Percentiles rank a stretch among this genome's conserved stretches.
phyloP scores from a whole-genome alignment of 1,140 invertebrate species.

The Hypsibius dujardini region DNA sequence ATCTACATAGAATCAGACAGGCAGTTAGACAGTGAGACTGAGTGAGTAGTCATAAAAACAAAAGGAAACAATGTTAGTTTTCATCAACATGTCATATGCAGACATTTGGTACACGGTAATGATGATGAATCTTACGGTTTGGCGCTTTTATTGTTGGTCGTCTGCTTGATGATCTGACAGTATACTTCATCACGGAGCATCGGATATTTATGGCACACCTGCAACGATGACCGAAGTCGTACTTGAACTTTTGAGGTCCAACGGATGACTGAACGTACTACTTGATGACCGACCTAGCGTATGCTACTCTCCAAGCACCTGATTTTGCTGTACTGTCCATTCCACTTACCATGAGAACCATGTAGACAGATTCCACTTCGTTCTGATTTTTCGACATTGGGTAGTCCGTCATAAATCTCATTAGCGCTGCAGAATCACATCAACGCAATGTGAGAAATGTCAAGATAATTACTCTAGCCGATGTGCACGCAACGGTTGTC shows the following conservation, averaged over 20 bases:
- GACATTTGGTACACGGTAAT: not conserved
- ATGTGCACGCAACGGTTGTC: not conserved
- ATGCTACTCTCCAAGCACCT: too few species aligned
- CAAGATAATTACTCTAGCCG: not conserved
- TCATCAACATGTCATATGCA: too few species aligned
- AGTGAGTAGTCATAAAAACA: too few species aligned
- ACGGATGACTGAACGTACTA: too few species aligned
- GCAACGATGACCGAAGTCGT: too few species aligned
- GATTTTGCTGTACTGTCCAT: too few species aligned
- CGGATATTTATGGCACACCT: conserved; percentile 85
- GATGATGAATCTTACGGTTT: conserved; percentile 37
- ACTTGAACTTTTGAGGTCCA: too few species aligned
- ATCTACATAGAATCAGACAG: too few species aligned
- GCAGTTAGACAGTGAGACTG: too few species aligned
- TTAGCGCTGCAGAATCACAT: conserved; percentile 54
- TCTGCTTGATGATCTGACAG: conserved; percentile 97
- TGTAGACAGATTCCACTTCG: conserved; percentile 91
- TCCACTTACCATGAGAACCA: conserved; percentile 67
- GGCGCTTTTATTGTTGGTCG: conserved; percentile 81
- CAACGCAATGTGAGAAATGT: too few species aligned
- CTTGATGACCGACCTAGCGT: too few species aligned
- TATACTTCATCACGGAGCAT: conserved; percentile 86
- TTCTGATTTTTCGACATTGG: conserved; percentile 46
- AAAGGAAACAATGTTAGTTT: too few species aligned
- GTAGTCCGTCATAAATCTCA: conserved; percentile 87